Base-by-base conservation (phyloP, 2,113 vertebrate genomes). In the Scomber japonicus region DNA sequence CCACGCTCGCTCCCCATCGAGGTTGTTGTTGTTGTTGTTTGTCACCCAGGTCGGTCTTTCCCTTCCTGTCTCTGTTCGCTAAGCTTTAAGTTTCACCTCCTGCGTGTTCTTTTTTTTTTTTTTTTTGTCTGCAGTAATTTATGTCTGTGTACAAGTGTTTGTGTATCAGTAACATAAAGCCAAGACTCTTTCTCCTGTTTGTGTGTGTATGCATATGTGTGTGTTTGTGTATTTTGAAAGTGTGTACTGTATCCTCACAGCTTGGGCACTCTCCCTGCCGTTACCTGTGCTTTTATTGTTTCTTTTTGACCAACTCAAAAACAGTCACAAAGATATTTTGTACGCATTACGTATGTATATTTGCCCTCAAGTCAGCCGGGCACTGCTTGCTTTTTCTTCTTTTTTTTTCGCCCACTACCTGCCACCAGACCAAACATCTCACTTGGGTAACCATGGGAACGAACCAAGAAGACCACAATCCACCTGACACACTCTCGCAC, bases 401-500 rank as follows among this genome's bases (percentile, higher is more conserved):
- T 17, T 13, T 3, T 66, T 17, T 21, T 11, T 19, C 17, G 24
- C 3, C 57, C 75, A 27, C 16, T 12, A 87, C 62, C 64, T 78
- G 67, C 69, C 73, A 72, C 80, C 71, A 85, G 76, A 88, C 75
- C 80, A 78, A 81, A 71, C 66, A 67, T 90, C 66, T 75, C 57
- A 80, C 24, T 63, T 82, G 70, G 74, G 79, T 66, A 78, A 90
- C 86, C 82, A 83, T 79, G 83, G 80, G 71, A 91, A 86, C 57
- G 56, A 88, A 89, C 82, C 63, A 81, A 86, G 75, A 92, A 88
- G 88, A 91, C 84, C 84, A 83, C 78, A 84, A 81, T 87, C 81
- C 75, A 68, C 63, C 67, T 46, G 48, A 67, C 65, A 69, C 67
- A 77, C 78, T n/a, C 75, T 61, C 66, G 57, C 77, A 64, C 64